Conservation (phyloP, 1,140 invertebrate genomes). For the Eciton burchellii region DNA sequence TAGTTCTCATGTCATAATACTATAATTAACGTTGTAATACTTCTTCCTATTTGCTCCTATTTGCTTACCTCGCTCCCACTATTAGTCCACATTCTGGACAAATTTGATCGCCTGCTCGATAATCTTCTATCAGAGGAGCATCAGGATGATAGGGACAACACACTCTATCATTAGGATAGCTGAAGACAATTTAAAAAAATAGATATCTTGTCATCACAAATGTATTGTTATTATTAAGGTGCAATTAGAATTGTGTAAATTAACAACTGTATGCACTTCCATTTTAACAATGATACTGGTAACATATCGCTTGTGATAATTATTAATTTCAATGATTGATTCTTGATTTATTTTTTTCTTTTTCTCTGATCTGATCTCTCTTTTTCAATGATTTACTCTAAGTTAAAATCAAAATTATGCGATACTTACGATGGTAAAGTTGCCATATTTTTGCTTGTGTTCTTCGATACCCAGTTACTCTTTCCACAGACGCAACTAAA, state of each 20-base stretch:
- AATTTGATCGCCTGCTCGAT: constrained; percentile 99
- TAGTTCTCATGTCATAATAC: not conserved
- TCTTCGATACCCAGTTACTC: no score
- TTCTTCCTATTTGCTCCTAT: not conserved
- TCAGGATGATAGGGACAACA: constrained; percentile 98
- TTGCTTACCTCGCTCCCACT: constrained; percentile 98
- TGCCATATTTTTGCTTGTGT: no score
- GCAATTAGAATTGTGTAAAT: not conserved
- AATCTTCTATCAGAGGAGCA: constrained; percentile 98
- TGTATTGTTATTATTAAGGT: not conserved
- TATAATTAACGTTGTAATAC: constrained; percentile 12
- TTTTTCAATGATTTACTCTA: no score
- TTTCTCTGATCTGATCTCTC: no score
- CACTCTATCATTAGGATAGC: constrained; percentile 91
- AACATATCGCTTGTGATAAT: no score
- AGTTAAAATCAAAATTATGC: no score
- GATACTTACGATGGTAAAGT: no score
- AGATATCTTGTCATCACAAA: not conserved
- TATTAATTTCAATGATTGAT: no score
- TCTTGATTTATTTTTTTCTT: no score
- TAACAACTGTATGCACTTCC: no score
- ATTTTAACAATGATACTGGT: no score
- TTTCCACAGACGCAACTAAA: no score
- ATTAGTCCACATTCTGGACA: constrained; percentile 99
- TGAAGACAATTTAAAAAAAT: constrained; percentile 79